Evolutionary conservation across 2,113 vertebrate genomes (phyloP), one percentile per base, ranked within the genome.

Genomic region (Coptodon bakossiorum): DNA sequence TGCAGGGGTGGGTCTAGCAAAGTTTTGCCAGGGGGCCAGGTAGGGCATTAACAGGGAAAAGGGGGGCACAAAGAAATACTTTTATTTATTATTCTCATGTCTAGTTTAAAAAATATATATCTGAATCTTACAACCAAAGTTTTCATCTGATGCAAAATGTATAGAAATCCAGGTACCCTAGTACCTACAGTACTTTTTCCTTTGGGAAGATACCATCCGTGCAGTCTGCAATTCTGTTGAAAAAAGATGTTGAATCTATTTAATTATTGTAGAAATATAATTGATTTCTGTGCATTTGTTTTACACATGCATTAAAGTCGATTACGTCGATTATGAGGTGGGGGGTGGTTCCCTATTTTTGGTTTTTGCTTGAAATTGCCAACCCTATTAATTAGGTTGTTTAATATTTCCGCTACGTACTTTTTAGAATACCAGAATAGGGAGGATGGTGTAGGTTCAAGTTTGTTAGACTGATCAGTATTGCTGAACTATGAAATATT

Each of bases 301-400:
- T 53, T n/a, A n/a, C 50, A n/a, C 19, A 0, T 6, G 50, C 3
- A 5, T 52, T n/a, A n/a, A 53, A 53, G 9, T 53, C 0, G 3
- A 53, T 53, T n/a, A n/a, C 50, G 1, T 53, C 1, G 50, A 53
- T 53, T 1, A n/a, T 53, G 50, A 6, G 50, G 50, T 10, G 50
- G 50, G 9, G 9, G 5, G 3, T 52, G 9, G 50, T n/a, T 53
- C 3, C 27, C 27, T 27, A 27, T n/a, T 6, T 1, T n/a, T 22
- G 22, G 22, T 22, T 53, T 53, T 53, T 53, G 9, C 52, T 22
- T 53, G 52, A 53, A 19, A 53, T 53, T 22, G 52, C 19, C 52
- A 53, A 53, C 5, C 19, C 5, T 53, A 22, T 53, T 53, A 53
- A 1, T 53, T 53, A 11, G 3, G 52, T 22, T 53, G n/a, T 22